Evolutionary conservation across 2,797 vertebrate species (phyloP).

Genomic region (Picus viridis): DNA sequence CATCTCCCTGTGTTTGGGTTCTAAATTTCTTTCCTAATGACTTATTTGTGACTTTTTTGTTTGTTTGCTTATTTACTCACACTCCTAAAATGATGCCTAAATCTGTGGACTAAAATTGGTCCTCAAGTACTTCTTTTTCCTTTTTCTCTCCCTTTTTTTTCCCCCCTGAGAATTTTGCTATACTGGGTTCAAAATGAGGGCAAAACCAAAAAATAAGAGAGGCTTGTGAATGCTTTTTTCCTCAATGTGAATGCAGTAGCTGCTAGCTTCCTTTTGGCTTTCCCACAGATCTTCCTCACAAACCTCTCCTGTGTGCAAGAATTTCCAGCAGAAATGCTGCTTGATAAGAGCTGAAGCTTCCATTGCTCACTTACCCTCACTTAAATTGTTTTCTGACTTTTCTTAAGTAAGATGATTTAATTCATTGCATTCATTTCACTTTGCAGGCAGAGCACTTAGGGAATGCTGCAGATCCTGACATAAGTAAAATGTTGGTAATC

Average conservation of each 20-base stretch:
- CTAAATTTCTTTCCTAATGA: slow-evolving; percentile 7
- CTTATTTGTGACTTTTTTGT: slow-evolving; percentile 24
- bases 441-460: background rate
- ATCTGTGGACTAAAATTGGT: background rate
- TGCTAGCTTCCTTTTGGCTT: background rate
- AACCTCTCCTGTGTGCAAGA: background rate
- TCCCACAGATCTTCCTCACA: background rate
- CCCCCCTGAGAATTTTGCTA: background rate
- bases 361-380: background rate
- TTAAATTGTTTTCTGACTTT: background rate
- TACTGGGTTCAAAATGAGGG: background rate
- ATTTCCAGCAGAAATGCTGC: background rate
- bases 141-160: background rate
- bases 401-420: background rate
- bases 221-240: background rate
- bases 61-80: background rate
- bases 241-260: background rate
- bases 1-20: background rate
- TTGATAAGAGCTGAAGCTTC: background rate
- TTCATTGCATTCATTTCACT: background rate
- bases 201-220: background rate
- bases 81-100: background rate
- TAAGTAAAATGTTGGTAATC: background rate
- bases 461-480: background rate
- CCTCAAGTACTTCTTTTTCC: background rate